phyloP scores from a whole-genome alignment of 2,113 vertebrate species.

The Channa argus region DNA sequence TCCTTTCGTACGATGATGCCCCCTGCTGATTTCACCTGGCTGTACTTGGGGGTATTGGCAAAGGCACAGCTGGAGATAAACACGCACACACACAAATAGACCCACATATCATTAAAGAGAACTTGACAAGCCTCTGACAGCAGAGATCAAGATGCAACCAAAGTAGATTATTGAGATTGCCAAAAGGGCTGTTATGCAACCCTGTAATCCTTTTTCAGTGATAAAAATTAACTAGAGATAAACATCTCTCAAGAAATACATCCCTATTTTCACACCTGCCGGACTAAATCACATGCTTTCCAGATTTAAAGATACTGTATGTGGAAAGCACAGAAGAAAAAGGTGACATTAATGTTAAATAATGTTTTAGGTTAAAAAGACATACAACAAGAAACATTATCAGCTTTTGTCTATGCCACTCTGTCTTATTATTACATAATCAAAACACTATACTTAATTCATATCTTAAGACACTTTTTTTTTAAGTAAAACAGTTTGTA shows the following conservation, averaged over 20 bases:
- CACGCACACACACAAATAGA: conserved; percentile 21
- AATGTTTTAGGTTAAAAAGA: too few relatives aligned
- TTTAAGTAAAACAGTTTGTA: too few relatives aligned
- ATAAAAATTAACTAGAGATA: background rate
- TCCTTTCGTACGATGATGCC: conserved; percentile 90
- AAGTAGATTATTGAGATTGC: conserved; percentile 32
- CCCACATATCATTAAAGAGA: conserved; percentile 34
- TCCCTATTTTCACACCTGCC: too few relatives aligned
- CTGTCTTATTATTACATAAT: too few relatives aligned
- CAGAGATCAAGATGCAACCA: conserved; percentile 37
- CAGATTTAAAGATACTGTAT: too few relatives aligned
- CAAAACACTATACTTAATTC: too few relatives aligned
- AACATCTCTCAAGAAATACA: background rate
- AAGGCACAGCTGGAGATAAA: conserved; percentile 89
- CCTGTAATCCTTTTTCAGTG: conserved; percentile 13
- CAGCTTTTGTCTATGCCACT: too few relatives aligned
- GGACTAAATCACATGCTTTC: too few relatives aligned
- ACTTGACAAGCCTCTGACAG: conserved; percentile 27
- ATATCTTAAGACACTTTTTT: too few relatives aligned
- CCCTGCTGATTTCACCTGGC: conserved; percentile 89
- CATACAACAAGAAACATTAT: too few relatives aligned
- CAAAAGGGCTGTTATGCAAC: conserved; percentile 20
- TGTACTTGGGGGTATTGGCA: conserved; percentile 93
- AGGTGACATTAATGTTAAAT: too few relatives aligned
- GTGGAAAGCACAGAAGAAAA: too few relatives aligned